Evolutionary conservation across 2,888 invertebrate genomes (phyloP), one percentile per base, ranked within the genome.

Genomic region (Operophtera brumata): DNA sequence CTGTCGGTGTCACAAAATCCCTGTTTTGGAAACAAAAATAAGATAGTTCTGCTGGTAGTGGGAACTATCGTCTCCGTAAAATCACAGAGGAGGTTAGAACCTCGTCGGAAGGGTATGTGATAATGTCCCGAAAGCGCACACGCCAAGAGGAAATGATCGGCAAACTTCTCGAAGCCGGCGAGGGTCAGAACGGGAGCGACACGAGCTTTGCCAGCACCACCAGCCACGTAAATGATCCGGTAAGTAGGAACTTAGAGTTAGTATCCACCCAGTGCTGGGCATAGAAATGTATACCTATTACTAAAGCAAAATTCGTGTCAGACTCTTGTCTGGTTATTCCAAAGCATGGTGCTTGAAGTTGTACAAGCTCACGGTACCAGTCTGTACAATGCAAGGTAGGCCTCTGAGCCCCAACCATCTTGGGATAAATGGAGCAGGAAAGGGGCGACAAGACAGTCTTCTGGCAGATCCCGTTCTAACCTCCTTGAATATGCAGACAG

Each of bases 81-180:
- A 39, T 47, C n/a, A 30, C 26, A n/a, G 34, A 40, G 1, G 14
- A 40, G 1, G 14, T 20, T 47, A 14, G 2, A 14, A 44, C 47
- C 14, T 41, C 12, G 41, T 41, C 32, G 35, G 49, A 50, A 68
- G 74, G 79, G 66, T 61, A 86, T 86, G 86, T 80, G 67, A 87
- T 76, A 79, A 90, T 89, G 88, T 88, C 89, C 62, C 87, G 88
- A 32, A 90, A 90, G 73, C 75, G 89, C 55, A 72, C 78, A 58
- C 77, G 85, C 60, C 82, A 78, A 67, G 80, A 80, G 69, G 83
- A 84, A 70, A 85, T 85, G 85, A 82, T 71, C 65, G 74, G 78
- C n/a, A 81, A 81, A 61, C 57, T 77, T 64, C 53, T 77, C 54
- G 82, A 84, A 64, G 61, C 70, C 46, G 77, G 71, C 14, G 84